These are phyloP conservation scores for Cranoglanis bouderius DNA, from an alignment of 2,113 vertebrate genomes.

Conservation along the genomic window DNA sequence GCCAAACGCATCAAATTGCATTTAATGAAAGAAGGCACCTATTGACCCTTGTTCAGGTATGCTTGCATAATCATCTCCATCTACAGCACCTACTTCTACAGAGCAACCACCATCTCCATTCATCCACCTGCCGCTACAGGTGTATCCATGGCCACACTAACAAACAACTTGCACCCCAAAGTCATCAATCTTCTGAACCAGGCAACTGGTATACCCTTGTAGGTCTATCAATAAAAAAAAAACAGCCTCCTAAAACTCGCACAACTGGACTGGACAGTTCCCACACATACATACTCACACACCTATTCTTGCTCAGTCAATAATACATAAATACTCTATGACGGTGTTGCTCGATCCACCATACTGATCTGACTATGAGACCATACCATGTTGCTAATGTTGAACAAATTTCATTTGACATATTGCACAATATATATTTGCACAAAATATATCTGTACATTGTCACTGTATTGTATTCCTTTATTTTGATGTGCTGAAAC, in stretches of 20 bases:
- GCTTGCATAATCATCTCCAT: no score
- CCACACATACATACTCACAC: not conserved
- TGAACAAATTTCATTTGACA: not conserved
- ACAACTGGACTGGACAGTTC: no score
- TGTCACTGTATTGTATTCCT: not conserved
- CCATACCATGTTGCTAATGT: not conserved
- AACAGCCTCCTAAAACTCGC: no score
- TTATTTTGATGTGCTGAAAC: not conserved
- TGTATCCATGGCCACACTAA: not conserved
- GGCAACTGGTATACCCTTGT: not conserved
- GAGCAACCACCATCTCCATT: no score
- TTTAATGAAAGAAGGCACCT: no score
- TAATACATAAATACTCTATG: not conserved
- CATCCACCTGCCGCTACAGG: no score
- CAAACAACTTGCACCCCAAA: not conserved
- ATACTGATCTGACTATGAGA: not conserved
- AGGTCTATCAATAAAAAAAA: no score
- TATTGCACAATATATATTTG: not conserved
- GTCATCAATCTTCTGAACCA: not conserved
- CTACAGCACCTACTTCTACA: no score
- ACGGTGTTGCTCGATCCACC: no score
- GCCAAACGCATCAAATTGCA: no score
- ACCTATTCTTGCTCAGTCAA: not conserved
- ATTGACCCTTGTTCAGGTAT: no score
- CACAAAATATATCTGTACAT: no score